Evolutionary conservation across 2,797 vertebrate genomes (phyloP), one percentile per base, ranked within the genome.

Genomic region (Rhinichthys osculus): DNA sequence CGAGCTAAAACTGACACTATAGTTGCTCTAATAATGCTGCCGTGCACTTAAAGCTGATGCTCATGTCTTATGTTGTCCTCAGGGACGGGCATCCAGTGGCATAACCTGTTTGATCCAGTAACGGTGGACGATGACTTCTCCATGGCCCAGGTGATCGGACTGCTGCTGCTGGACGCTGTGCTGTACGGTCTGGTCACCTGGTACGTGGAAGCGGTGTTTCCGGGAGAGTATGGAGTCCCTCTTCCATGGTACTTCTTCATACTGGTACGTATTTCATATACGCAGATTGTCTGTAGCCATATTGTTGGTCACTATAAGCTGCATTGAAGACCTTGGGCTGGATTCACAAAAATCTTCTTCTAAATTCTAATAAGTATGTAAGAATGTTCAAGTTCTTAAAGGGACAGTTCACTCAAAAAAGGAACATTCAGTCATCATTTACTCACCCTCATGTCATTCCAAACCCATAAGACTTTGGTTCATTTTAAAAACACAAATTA

Each of bases 71-170:
- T 64, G 13, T 44, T 11, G 4, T 42, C 9, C 38, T n/a, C 90
- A 99, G 98, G 98, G 7, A 95, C 94, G 0, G 98, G 98, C 7
- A 92, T 99, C 89, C 98, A 98, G 91, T 99, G 98, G 98, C 94
- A 81, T 27, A 97, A 97, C 92, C 62, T 99, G 84, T 96, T 97
- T 92, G 96, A 96, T n/a, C 93, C 98, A 0, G 93, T 99, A 90
- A 99, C 96, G 0, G 97, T 98, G 92, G 98, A 99, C 0, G 98
- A 99, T 85, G 95, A 97, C 92, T 99, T 99, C 91, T 97, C 97
- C 44, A 85, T 99, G 89, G 97, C 93, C 10, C 97, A 99, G n/a
- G 98, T 98, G 87, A 87, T 99, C 82, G 94, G 94, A 42, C 93
- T 99, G 95, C 93, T 99, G 87, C 95, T 99, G 17, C 92, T 99